Conservation (phyloP, 64 coral and sea anemone species). For the Pachyseris speciosa region DNA sequence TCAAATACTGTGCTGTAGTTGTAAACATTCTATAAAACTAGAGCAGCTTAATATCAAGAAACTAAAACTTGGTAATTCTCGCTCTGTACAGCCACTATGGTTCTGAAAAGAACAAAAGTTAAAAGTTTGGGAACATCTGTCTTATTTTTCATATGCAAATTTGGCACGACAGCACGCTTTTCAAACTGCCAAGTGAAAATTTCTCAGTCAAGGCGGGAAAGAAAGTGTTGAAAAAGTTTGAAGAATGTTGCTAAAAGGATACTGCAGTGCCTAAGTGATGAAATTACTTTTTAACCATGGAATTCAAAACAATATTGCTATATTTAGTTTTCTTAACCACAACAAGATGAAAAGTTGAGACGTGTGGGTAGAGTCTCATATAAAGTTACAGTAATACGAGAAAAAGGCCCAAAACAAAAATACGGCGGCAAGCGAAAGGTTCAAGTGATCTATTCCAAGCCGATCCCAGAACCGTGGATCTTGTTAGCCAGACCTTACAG, state of each 20-base stretch:
- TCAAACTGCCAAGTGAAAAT: background rate
- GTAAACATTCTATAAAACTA: background rate
- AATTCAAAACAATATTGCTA: background rate
- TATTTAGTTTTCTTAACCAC: background rate
- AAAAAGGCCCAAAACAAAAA: no score
- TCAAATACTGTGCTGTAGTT: background rate
- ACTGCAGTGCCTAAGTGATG: no score
- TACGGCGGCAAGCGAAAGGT: no score
- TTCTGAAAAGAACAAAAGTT: background rate
- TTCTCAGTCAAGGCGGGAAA: background rate
- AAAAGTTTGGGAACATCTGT: background rate
- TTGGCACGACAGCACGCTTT: background rate
- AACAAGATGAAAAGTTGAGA: background rate
- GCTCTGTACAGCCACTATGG: no score
- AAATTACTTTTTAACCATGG: no score
- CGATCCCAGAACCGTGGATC: background rate
- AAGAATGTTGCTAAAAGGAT: no score
- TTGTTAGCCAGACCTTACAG: background rate
- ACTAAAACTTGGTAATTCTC: no score
- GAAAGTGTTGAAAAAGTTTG: background rate
- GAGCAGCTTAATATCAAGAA: background rate
- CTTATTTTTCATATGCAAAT: conserved; percentile 20
- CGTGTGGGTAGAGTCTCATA: no score
- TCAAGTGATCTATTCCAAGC: background rate
- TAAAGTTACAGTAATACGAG: no score